Evolutionary conservation across 2,888 invertebrate species (phyloP).

Genomic region (Acanthosepion esculentum): DNA sequence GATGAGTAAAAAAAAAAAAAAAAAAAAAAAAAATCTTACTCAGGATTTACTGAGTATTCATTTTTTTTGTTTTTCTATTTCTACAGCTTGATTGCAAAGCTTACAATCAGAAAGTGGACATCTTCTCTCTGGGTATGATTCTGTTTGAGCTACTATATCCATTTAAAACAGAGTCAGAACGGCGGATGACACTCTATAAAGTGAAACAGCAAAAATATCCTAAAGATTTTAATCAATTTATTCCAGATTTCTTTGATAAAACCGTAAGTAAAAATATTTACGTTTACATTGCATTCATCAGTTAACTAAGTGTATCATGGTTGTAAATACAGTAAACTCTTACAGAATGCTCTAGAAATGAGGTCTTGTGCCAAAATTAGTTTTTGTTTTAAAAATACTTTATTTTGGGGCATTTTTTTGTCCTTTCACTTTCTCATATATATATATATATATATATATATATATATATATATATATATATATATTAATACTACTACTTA

Average conservation of each 20-base stretch:
- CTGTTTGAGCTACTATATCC: constrained; percentile 93
- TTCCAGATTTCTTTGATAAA: constrained; percentile 76
- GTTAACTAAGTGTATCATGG: no score
- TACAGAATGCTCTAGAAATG: no score
- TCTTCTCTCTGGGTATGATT: constrained; percentile 94
- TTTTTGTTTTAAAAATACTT: background rate
- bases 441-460: no score
- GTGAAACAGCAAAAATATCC: constrained; percentile 84
- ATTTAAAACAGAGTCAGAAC: constrained; percentile 92
- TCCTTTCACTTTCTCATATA: background rate
- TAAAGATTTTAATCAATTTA: constrained; percentile 79
- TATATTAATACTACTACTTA: no score
- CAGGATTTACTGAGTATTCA: background rate
- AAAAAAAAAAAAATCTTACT: no score
- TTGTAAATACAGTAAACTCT: no score
- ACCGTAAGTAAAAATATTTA: constrained; percentile 76
- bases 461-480: no score
- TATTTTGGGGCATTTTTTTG: background rate
- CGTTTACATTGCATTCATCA: no score
- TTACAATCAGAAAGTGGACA: constrained; percentile 87
- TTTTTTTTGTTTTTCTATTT: background rate
- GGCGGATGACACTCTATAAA: constrained; percentile 78
- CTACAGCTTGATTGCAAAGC: constrained; percentile 67
- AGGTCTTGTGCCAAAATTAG: no score
- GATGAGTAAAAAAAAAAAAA: no score